phyloP scores from a whole-genome alignment of 2,888 invertebrate species.

The Drosophila paranaensis region DNA sequence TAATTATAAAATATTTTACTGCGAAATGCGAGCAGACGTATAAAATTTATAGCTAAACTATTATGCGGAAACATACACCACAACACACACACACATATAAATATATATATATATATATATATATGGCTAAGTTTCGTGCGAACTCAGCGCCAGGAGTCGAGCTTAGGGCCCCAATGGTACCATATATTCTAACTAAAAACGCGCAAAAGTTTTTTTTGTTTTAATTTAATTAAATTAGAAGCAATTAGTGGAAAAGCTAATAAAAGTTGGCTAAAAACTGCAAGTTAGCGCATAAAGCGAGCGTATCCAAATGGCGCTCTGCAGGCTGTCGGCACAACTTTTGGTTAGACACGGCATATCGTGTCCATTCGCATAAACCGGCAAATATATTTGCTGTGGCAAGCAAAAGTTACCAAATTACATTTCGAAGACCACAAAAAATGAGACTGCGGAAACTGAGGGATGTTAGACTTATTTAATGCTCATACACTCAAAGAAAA shows the following conservation, averaged over 20 bases:
- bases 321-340: slow-evolving; percentile 27
- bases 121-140: slow-evolving; percentile 33
- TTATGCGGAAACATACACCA: slow-evolving; percentile 50
- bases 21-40: slow-evolving; percentile 69
- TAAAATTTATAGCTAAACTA: slow-evolving; percentile 75
- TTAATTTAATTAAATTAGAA: slow-evolving; percentile 78
- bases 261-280: slow-evolving; percentile 73
- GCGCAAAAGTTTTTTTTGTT: slow-evolving; percentile 61
- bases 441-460: slow-evolving; percentile 8
- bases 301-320: slow-evolving; percentile 16
- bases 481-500: not conserved
- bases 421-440: slow-evolving; percentile 39
- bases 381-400: slow-evolving; percentile 54
- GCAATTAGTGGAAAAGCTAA: slow-evolving; percentile 79
- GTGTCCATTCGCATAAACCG: slow-evolving; percentile 35
- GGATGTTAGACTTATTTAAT: slow-evolving; percentile 23
- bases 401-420: slow-evolving; percentile 54
- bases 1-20: slow-evolving; percentile 78
- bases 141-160: slow-evolving; percentile 53
- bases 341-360: slow-evolving; percentile 28
- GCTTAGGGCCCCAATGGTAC: slow-evolving; percentile 24
- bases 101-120: too few species aligned
- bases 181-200: slow-evolving; percentile 72
- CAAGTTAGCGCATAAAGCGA: slow-evolving; percentile 52
- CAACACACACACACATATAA: slow-evolving; percentile 21